Conservation (phyloP, 2,113 vertebrate species). For the Cyrtonyx montezumae region DNA sequence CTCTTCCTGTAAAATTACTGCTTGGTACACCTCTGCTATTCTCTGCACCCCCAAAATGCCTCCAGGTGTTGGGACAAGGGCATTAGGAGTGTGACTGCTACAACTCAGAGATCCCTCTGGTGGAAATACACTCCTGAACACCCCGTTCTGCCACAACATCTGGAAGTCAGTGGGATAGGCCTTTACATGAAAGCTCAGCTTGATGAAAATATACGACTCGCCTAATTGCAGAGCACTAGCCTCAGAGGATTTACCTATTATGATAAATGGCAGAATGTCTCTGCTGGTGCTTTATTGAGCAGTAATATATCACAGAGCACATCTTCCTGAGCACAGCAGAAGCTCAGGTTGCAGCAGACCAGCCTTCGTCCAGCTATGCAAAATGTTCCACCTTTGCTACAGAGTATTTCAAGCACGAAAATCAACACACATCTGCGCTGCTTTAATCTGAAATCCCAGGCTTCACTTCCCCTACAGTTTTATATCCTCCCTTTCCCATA, state of each 20-base stretch:
- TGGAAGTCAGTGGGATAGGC: neutral
- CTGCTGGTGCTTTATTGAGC: neutral
- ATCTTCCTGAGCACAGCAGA: neutral
- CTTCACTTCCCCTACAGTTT: neutral
- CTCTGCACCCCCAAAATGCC: neutral
- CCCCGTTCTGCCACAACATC: neutral
- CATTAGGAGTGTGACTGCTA: neutral
- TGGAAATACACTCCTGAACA: neutral
- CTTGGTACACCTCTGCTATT: neutral
- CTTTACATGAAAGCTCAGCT: neutral
- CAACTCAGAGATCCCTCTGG: neutral
- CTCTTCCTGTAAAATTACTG: neutral
- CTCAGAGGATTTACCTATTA: neutral
- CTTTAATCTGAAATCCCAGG: slow-evolving; percentile 3
- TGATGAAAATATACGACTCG: neutral
- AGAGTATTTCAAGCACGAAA: slow-evolving; percentile 18
- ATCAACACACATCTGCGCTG: neutral
- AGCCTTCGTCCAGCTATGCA: neutral
- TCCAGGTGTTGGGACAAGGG: neutral
- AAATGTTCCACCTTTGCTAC: neutral
- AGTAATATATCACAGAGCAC: neutral
- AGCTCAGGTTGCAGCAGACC: neutral
- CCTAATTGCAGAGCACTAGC: neutral
- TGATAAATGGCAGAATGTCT: neutral
- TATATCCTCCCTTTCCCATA: slow-evolving; percentile 5